Percentiles rank a stretch among this genome's conserved stretches.
Evolutionary conservation across 30 jellyfish, hydroid and myxozoan genomes (phyloP).

Genomic region (Turritopsis rubra): DNA sequence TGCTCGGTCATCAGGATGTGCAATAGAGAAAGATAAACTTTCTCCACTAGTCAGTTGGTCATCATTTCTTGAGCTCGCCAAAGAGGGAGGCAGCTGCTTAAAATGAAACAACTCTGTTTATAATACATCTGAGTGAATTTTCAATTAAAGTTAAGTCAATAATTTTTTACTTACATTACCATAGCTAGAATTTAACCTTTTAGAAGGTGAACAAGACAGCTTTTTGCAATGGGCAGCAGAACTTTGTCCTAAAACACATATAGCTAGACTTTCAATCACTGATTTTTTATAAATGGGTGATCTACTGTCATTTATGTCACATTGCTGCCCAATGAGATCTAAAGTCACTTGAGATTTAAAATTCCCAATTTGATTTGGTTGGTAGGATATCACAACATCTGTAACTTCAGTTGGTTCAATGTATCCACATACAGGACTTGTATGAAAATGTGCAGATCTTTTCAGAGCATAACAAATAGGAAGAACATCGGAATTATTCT

Average conservation of each 20-base stretch:
- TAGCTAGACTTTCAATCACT: slow-evolving; percentile 38
- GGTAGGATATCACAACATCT: slow-evolving; percentile 56
- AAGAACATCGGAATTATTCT: slow-evolving; percentile 54
- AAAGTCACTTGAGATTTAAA: slow-evolving; percentile 40
- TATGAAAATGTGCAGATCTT: slow-evolving; percentile 69
- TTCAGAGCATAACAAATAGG: slow-evolving; percentile 50
- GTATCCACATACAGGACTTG: slow-evolving; percentile 48
- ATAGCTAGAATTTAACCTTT: slow-evolving; percentile 5
- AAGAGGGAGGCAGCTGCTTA: background rate
- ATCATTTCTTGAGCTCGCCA: background rate
- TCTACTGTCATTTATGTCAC: slow-evolving; percentile 37
- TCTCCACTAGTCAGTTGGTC: background rate
- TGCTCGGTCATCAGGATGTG: slow-evolving; percentile 82
- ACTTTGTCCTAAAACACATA: slow-evolving; percentile 47
- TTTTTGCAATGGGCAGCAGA: slow-evolving; percentile 40
- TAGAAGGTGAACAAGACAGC: slow-evolving; percentile 32
- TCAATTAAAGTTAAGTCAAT: background rate
- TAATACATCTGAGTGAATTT: background rate
- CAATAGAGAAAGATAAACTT: slow-evolving; percentile 14
- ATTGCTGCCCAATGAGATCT: slow-evolving; percentile 52
- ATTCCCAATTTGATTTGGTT: slow-evolving; percentile 81
- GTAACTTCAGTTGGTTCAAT: slow-evolving; percentile 40
- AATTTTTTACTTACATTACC: slow-evolving; percentile 16
- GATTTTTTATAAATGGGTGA: slow-evolving; percentile 44
- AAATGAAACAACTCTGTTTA: background rate